phyloP scores from a whole-genome alignment of 2,797 vertebrate species.

The Artibeus jamaicensis region DNA sequence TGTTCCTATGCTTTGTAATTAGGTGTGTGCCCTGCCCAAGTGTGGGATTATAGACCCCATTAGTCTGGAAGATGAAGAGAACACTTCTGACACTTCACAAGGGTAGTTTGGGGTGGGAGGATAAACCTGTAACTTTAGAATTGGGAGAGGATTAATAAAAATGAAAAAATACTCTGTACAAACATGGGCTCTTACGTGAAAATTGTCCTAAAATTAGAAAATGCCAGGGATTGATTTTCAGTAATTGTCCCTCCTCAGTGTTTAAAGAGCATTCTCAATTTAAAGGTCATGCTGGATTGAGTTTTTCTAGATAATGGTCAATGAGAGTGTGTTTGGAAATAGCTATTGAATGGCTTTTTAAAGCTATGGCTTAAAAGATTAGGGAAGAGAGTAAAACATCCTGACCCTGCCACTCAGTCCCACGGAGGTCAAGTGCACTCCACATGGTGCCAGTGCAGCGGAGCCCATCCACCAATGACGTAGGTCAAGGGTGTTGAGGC shows the following conservation, averaged over 20 bases:
- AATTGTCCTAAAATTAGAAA: slow-evolving; percentile 69
- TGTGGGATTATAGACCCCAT: background rate
- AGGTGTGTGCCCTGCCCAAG: background rate
- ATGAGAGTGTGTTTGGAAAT: slow-evolving; percentile 69
- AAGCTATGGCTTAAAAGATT: slow-evolving; percentile 37
- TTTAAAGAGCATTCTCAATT: slow-evolving; percentile 75
- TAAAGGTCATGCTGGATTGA: slow-evolving; percentile 75
- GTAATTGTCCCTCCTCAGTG: slow-evolving; percentile 69
- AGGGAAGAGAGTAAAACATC: background rate
- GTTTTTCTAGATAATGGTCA: slow-evolving; percentile 64
- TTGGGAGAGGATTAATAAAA: background rate
- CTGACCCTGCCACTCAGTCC: background rate
- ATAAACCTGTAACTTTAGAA: background rate
- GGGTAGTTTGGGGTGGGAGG: background rate
- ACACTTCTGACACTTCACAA: background rate
- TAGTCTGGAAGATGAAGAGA: background rate
- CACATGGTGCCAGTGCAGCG: background rate
- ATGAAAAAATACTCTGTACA: background rate
- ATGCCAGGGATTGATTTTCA: slow-evolving; percentile 67
- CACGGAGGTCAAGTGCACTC: background rate
- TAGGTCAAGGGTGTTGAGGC: background rate
- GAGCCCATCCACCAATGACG: background rate
- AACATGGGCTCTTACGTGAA: background rate
- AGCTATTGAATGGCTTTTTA: slow-evolving; percentile 33
- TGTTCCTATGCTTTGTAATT: background rate